phyloP scores from a whole-genome alignment of 2,113 vertebrate species.

The Sclerurus mexicanus region DNA sequence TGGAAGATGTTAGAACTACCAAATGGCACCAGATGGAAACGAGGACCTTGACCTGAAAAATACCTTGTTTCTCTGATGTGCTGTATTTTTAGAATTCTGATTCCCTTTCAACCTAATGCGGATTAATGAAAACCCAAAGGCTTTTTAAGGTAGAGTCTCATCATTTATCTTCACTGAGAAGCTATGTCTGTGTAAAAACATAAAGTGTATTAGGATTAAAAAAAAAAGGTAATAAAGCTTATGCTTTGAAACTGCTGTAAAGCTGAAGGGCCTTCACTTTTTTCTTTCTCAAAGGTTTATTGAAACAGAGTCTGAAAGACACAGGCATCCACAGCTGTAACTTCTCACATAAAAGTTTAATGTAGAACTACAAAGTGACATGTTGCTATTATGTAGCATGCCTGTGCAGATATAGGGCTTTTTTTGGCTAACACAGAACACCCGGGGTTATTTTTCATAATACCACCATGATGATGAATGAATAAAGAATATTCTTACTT shows the following conservation, averaged over 20 bases:
- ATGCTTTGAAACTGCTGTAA: constrained; percentile 61
- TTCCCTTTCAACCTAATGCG: constrained; percentile 59
- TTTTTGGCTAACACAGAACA: not conserved
- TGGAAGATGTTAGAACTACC: constrained; percentile 51
- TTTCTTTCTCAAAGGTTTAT: constrained; percentile 49
- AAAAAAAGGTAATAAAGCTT: constrained; percentile 54
- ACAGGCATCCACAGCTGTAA: constrained; percentile 47
- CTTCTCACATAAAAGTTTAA: constrained; percentile 50
- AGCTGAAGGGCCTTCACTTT: constrained; percentile 33
- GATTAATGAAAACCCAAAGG: constrained; percentile 61
- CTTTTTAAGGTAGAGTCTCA: constrained; percentile 52
- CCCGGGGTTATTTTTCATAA: constrained; percentile 2
- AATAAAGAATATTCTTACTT: not conserved
- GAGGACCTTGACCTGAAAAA: constrained; percentile 55
- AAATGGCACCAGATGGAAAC: constrained; percentile 53
- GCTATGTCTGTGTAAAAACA: constrained; percentile 36
- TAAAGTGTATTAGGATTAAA: not conserved
- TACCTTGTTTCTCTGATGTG: constrained; percentile 56
- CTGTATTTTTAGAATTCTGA: constrained; percentile 59
- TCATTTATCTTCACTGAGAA: constrained; percentile 59
- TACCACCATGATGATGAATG: not conserved
- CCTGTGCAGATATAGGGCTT: not conserved
- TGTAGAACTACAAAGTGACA: constrained; percentile 34
- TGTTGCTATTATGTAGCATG: constrained; percentile 5
- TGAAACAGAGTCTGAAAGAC: constrained; percentile 41